Conservation (phyloP, 2,888 invertebrate species). For the Drosophila atripex region DNA sequence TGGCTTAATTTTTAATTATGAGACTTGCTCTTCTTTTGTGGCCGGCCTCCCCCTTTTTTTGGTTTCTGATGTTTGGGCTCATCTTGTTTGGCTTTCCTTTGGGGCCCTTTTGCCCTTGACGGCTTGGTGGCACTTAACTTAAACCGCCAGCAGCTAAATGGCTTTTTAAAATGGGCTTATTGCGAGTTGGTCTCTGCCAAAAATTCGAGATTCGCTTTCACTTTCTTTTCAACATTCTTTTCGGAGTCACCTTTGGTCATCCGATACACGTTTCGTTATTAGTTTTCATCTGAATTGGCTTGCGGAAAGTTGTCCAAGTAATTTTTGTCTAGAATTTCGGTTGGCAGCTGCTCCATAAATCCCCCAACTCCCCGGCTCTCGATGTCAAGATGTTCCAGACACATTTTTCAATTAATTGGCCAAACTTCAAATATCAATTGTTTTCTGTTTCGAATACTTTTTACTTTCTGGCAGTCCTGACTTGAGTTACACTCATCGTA, state of each 20-base stretch:
- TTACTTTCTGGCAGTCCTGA: slow-evolving; percentile 20
- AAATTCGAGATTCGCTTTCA: background rate
- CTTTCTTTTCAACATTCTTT: slow-evolving; percentile 3
- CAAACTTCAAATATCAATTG: slow-evolving; percentile 35
- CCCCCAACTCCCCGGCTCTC: slow-evolving; percentile 27
- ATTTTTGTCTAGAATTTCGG: slow-evolving; percentile 45
- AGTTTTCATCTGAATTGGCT: slow-evolving; percentile 24
- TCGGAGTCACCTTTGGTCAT: slow-evolving; percentile 9
- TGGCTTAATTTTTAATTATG: slow-evolving; percentile 80
- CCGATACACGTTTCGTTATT: slow-evolving; percentile 33
- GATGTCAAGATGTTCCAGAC: slow-evolving; percentile 53
- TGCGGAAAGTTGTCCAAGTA: slow-evolving; percentile 28
- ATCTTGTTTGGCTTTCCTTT: slow-evolving; percentile 50
- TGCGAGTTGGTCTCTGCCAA: background rate
- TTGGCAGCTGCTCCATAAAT: slow-evolving; percentile 50
- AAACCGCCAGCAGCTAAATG: slow-evolving; percentile 59
- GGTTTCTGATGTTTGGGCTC: slow-evolving; percentile 11
- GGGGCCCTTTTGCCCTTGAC: slow-evolving; percentile 48
- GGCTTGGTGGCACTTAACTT: slow-evolving; percentile 66
- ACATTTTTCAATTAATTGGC: slow-evolving; percentile 70
- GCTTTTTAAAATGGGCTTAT: slow-evolving; percentile 47
- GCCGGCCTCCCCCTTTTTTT: slow-evolving; percentile 26
- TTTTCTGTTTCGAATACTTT: slow-evolving; percentile 2
- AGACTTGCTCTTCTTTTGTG: slow-evolving; percentile 67
- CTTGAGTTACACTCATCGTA: slow-evolving; percentile 25